A percentile compares a stretch with the other conserved stretches of the same genome.
phyloP scores from a whole-genome alignment of 2,797 vertebrate genomes.

The Gymnodraco acuticeps region DNA sequence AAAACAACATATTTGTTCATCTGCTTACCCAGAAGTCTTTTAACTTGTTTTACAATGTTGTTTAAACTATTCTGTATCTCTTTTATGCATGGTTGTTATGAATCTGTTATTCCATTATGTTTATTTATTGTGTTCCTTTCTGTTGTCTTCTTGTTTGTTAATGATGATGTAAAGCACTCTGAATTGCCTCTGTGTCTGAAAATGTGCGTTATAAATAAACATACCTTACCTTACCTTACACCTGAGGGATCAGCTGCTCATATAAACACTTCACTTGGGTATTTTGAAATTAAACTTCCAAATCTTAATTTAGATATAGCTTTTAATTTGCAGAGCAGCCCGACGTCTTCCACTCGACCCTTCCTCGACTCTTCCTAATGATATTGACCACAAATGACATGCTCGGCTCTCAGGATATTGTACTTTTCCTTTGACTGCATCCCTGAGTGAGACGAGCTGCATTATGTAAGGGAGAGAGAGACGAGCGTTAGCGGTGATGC shows the following conservation, averaged over 20 bases:
- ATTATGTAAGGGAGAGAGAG: constrained; percentile 68
- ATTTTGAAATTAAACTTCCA: neutral
- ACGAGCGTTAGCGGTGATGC: constrained; percentile 57
- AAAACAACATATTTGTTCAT: too few relatives aligned
- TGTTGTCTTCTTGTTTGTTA: too few relatives aligned
- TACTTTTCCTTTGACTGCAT: constrained; percentile 59
- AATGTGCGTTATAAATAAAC: too few relatives aligned
- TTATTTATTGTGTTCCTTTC: too few relatives aligned
- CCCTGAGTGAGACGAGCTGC: constrained; percentile 51
- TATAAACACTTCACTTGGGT: constrained; percentile 7
- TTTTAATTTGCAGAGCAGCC: neutral
- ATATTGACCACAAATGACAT: constrained; percentile 67
- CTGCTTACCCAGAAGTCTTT: too few relatives aligned
- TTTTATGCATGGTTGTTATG: too few relatives aligned
- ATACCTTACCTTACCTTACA: constrained; percentile 1
- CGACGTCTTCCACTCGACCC: constrained; percentile 12
- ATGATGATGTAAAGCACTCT: too few relatives aligned
- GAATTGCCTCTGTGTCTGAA: too few relatives aligned
- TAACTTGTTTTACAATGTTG: too few relatives aligned
- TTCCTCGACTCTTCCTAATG: constrained; percentile 34
- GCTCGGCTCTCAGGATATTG: constrained; percentile 65
- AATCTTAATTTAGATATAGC: constrained; percentile 8
- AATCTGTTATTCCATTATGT: too few relatives aligned
- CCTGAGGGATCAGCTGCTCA: constrained; percentile 8
- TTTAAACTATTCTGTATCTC: too few relatives aligned